These are phyloP conservation scores for Potamarius usumacintae DNA, from an alignment of 2,113 vertebrate species.

Conservation along the genomic window DNA sequence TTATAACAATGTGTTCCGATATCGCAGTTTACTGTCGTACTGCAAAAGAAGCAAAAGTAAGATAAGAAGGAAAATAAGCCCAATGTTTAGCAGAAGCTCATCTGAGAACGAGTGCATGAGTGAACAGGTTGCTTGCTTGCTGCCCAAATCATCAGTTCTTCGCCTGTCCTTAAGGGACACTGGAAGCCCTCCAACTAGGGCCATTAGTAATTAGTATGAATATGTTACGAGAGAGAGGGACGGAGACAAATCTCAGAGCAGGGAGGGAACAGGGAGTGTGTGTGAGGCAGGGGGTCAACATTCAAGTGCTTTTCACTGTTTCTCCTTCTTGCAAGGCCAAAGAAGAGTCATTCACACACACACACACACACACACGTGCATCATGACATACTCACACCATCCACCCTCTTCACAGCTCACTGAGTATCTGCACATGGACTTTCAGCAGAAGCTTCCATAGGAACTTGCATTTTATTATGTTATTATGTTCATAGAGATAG, in stretches of 20 bases:
- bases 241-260: conserved; percentile 35
- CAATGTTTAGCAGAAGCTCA: conserved; percentile 12
- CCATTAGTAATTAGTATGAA: conserved; percentile 69
- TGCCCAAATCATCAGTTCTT: conserved; percentile 44
- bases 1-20: background rate
- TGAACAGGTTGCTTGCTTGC: background rate
- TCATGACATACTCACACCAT: background rate
- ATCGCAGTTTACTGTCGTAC: background rate
- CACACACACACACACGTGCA: conserved; percentile 6
- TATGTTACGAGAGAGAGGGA: conserved; percentile 64
- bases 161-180: conserved; percentile 35
- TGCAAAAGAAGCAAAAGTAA: background rate
- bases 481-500: background rate
- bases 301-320: conserved; percentile 75
- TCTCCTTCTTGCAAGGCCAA: conserved; percentile 55
- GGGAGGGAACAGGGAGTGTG: conserved; percentile 21
- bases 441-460: background rate
- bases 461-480: background rate
- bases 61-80: background rate
- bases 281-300: conserved; percentile 25
- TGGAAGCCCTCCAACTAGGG: conserved; percentile 48
- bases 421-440: background rate
- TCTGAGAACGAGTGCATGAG: background rate
- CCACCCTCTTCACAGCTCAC: background rate
- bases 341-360: conserved; percentile 41